Base-by-base conservation (phyloP, 2,113 vertebrate species). In the Scomber japonicus region DNA sequence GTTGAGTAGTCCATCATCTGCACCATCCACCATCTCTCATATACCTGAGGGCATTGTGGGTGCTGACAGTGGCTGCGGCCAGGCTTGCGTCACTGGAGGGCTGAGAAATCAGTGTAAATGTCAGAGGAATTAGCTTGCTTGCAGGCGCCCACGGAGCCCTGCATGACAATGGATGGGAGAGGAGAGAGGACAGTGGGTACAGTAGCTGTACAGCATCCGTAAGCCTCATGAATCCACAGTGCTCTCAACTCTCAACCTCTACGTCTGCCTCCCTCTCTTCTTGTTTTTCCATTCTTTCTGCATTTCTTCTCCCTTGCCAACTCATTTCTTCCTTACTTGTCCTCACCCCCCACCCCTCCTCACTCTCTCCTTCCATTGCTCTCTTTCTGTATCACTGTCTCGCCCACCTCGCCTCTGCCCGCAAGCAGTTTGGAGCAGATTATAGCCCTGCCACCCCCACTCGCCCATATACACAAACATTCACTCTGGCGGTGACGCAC, bases 371-470 rank as follows among this genome's bases (percentile, higher is more conserved):
- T 77, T 90, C 78, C 63, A 66, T 71, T 80, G 78, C 88, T 85
- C 87, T 91, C 88, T 92, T 79, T 91, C 87, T 90, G 91, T 91
- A 92, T 92, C 91, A 89, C 93, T 91, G 93, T 94, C 93, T 94
- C 92, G 92, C 91, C 94, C 91, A 93, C 90, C 91, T 91, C 85
- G 88, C 90, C 89, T 93, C 90, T 92, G 89, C 87, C 92, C 91
- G 91, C 93, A 78, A 92, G 94, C 94, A 87, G 91, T 93, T 94
- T 91, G 91, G 78, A 93, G 91, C 94, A 94, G 91, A 94, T 93
- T 94, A 93, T 93, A 91, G 89, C 88, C 92, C 89, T 91, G 89
- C 91, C 91, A 90, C 89, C 91, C 89, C 89, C 92, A 91, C 91
- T 89, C 78, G 71, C 86, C 85, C 92, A 83, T 87, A 82, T 86